Evolutionary conservation across 2,888 invertebrate species (phyloP).

Genomic region (Eurytoma adleriae): DNA sequence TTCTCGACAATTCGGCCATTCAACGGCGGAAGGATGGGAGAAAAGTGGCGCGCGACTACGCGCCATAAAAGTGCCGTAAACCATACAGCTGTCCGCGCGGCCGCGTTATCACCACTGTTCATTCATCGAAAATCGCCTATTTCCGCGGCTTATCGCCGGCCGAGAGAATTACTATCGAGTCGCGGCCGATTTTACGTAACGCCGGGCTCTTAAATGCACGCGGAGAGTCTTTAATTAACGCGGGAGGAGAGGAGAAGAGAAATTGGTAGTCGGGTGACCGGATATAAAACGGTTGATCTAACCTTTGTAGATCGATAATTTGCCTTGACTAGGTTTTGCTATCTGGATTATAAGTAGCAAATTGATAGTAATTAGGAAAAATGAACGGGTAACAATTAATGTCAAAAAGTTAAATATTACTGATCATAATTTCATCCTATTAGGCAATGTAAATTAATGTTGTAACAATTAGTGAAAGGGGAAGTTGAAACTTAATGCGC

Average conservation of each 20-base stretch:
- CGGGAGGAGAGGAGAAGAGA: background rate
- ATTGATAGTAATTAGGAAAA: too few species aligned
- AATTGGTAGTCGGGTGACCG: background rate
- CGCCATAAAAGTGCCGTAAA: slow-evolving; percentile 65
- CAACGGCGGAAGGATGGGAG: slow-evolving; percentile 53
- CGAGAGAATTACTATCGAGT: background rate
- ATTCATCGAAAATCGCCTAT: slow-evolving; percentile 49
- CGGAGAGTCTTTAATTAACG: slow-evolving; percentile 9
- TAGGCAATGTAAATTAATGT: too few species aligned
- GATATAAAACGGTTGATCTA: too few species aligned
- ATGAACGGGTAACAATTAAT: too few species aligned
- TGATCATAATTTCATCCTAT: too few species aligned
- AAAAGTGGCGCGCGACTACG: slow-evolving; percentile 16
- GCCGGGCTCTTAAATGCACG: background rate
- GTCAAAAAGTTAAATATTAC: too few species aligned
- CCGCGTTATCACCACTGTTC: slow-evolving; percentile 28
- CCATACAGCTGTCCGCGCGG: slow-evolving; percentile 63
- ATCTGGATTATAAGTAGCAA: too few species aligned
- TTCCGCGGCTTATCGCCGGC: slow-evolving; percentile 28
- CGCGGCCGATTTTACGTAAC: background rate
- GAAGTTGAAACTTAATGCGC: too few species aligned
- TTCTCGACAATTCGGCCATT: slow-evolving; percentile 70
- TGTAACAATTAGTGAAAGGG: too few species aligned
- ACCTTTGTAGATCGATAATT: too few species aligned
- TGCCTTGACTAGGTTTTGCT: too few species aligned